A percentile compares a stretch with the other conserved stretches of the same genome.
phyloP scores from a whole-genome alignment of 1,140 invertebrate species.

The Drosophila navojoa region DNA sequence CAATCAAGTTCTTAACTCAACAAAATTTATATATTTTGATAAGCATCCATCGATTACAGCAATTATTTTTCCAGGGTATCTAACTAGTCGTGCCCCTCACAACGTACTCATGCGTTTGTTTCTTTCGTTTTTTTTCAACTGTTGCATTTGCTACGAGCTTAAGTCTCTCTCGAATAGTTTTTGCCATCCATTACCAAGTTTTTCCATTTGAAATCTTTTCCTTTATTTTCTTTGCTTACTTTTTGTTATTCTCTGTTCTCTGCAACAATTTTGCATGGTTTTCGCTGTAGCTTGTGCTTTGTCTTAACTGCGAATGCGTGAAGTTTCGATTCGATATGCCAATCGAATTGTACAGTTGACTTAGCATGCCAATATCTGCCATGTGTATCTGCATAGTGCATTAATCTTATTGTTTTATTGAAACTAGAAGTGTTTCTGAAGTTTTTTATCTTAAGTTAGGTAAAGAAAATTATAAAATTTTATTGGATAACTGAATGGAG shows the following conservation, averaged over 20 bases:
- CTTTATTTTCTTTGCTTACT: neutral
- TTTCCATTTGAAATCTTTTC: conserved; percentile 20
- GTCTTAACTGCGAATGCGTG: conserved; percentile 33
- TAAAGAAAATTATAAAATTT: too few relatives aligned
- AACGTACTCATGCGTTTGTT: neutral
- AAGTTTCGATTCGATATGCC: neutral
- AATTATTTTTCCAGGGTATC: neutral
- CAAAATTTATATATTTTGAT: too few relatives aligned
- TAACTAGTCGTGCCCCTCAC: neutral
- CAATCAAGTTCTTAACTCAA: too few relatives aligned
- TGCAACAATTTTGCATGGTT: conserved; percentile 50
- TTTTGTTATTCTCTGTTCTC: conserved; percentile 20
- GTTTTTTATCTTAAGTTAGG: too few relatives aligned
- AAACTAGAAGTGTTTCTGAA: neutral
- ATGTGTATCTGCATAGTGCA: neutral
- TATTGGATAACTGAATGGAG: too few relatives aligned
- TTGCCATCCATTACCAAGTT: conserved; percentile 11
- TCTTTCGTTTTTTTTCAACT: conserved; percentile 19
- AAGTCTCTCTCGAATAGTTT: conserved; percentile 24
- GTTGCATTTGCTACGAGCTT: conserved; percentile 29
- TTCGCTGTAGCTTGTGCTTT: conserved; percentile 43
- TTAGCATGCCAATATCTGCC: neutral
- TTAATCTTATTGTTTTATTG: neutral
- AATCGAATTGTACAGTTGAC: conserved; percentile 41
- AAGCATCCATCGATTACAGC: too few relatives aligned